Evolutionary conservation across 2,797 vertebrate species (phyloP).

Genomic region (Aselliscus stoliczkanus): DNA sequence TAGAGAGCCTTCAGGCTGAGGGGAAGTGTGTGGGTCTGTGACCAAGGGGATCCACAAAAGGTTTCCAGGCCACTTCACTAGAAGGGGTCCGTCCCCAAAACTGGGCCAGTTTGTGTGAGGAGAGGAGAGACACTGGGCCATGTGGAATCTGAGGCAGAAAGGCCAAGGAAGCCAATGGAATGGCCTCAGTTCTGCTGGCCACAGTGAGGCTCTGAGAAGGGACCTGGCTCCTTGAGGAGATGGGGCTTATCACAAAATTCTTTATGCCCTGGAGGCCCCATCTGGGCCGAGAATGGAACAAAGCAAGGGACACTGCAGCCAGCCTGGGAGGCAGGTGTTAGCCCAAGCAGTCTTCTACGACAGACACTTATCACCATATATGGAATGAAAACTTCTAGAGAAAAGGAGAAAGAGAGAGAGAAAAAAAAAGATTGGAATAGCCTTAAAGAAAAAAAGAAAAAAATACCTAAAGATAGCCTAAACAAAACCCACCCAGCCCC

Average conservation of each 20-base stretch:
- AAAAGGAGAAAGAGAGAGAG: not conserved
- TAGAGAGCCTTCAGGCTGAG: not conserved
- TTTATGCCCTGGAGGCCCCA: fast-evolving
- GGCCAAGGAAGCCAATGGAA: not conserved
- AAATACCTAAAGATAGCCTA: constrained; percentile 63
- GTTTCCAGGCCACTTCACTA: too few species aligned
- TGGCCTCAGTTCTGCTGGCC: not conserved
- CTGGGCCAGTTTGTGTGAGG: too few species aligned
- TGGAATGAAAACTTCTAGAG: constrained; percentile 48
- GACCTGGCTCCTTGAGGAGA: not conserved
- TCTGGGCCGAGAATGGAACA: not conserved
- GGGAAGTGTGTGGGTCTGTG: not conserved
- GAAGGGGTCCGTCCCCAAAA: not conserved
- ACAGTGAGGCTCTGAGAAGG: not conserved
- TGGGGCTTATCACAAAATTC: not conserved
- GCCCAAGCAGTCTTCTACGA: not conserved
- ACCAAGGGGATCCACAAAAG: not conserved
- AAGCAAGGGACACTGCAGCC: not conserved
- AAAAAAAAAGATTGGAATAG: constrained; percentile 26
- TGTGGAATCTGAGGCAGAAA: not conserved
- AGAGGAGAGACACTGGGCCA: not conserved
- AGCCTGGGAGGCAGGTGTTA: constrained; percentile 16
- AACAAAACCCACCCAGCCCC: constrained; percentile 45
- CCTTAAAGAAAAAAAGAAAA: constrained; percentile 32
- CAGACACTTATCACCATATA: constrained; percentile 42